phyloP scores from a whole-genome alignment of 1,140 invertebrate species.

The Pseudomyrmex pallidus region DNA sequence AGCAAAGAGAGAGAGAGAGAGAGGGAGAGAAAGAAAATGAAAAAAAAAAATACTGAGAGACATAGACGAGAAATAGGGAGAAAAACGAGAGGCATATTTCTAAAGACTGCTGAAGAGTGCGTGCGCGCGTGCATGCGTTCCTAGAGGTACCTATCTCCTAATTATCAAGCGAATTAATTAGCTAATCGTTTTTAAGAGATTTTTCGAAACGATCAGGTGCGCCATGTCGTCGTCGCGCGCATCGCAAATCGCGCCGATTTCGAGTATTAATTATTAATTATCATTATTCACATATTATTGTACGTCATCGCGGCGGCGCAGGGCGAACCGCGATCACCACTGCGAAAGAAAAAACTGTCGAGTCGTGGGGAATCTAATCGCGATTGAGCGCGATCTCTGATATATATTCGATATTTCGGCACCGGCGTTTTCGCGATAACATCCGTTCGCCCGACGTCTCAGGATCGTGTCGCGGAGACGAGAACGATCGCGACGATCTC shows the following conservation, averaged over 20 bases:
- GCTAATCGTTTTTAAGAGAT: constrained; percentile 71
- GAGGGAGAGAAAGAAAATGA: constrained; percentile 21
- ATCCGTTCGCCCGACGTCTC: not conserved
- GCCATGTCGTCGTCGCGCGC: constrained; percentile 20
- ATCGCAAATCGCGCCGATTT: constrained; percentile 59
- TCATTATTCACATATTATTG: constrained; percentile 70
- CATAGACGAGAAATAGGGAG: constrained; percentile 5
- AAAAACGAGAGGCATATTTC: constrained; percentile 77
- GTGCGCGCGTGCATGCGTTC: constrained; percentile 80
- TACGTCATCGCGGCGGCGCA: constrained; percentile 39
- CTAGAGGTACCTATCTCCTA: constrained; percentile 77
- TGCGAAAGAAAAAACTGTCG: constrained; percentile 25
- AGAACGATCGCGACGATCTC: constrained; percentile 21
- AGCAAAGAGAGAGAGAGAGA: not conserved
- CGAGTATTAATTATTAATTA: constrained; percentile 75
- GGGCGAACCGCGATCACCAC: constrained; percentile 44
- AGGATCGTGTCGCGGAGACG: not conserved
- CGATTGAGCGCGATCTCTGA: not conserved
- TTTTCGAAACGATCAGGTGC: constrained; percentile 55
- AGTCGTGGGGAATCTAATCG: constrained; percentile 30
- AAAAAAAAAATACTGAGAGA: constrained; percentile 45
- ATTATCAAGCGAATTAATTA: constrained; percentile 72
- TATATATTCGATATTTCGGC: constrained; percentile 6
- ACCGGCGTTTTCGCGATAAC: constrained; percentile 15
- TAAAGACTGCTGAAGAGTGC: constrained; percentile 84